These are phyloP conservation scores for Vanessa cardui DNA, from an alignment of 2,888 invertebrate species.

Conservation along the genomic window DNA sequence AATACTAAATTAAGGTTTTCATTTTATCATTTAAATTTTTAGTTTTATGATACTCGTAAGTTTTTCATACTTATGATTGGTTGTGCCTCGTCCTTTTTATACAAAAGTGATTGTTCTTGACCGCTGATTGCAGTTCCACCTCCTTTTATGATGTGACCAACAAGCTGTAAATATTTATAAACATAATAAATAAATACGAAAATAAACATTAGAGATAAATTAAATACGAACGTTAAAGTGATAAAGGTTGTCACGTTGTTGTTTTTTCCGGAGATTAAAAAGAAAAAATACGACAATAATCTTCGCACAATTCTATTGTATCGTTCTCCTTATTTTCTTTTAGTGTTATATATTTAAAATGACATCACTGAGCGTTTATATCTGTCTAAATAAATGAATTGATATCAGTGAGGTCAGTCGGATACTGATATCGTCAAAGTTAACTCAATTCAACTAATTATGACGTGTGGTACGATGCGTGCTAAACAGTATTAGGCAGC, in stretches of 20 bases:
- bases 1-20: too few species aligned
- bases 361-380: too few species aligned
- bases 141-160: conserved; percentile 89
- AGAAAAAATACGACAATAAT: too few species aligned
- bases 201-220: background rate
- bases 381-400: too few species aligned
- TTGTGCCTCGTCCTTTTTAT: conserved; percentile 59
- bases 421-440: background rate
- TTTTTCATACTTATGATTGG: conserved; percentile 58
- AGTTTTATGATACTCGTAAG: background rate
- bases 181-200: background rate
- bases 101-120: conserved; percentile 84
- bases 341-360: too few species aligned
- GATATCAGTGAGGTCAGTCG: too few species aligned
- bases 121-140: conserved; percentile 90
- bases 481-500: background rate
- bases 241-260: too few species aligned
- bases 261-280: too few species aligned
- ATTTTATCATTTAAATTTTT: background rate
- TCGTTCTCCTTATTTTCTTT: too few species aligned
- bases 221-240: too few species aligned
- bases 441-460: background rate
- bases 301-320: too few species aligned
- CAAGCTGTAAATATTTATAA: conserved; percentile 81
- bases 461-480: background rate